phyloP scores from a whole-genome alignment of 2,888 invertebrate species.

The Creontiades dilutus region DNA sequence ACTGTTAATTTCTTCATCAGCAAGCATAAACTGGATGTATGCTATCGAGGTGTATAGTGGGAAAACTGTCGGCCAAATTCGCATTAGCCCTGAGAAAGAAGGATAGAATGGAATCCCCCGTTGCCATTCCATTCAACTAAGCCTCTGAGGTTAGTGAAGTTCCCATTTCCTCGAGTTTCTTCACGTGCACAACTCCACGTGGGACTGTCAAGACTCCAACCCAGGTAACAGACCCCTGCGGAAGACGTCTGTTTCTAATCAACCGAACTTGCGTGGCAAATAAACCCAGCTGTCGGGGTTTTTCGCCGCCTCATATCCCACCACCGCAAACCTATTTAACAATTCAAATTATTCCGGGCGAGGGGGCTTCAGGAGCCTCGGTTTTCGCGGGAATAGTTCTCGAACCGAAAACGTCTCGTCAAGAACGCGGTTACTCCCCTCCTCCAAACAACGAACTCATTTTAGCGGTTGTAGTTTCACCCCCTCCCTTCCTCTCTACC shows the following conservation, averaged over 20 bases:
- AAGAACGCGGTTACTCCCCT: constrained; percentile 25
- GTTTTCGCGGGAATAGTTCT: constrained; percentile 47
- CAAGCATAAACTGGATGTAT: too few species aligned
- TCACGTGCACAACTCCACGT: too few species aligned
- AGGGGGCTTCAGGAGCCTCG: background rate
- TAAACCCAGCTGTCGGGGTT: constrained; percentile 42
- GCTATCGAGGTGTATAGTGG: too few species aligned
- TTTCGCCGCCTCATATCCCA: background rate
- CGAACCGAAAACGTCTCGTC: constrained; percentile 17
- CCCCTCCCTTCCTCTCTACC: background rate
- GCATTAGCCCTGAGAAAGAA: too few species aligned
- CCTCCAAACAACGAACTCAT: constrained; percentile 14
- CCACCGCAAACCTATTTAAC: constrained; percentile 8
- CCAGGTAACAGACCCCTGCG: background rate
- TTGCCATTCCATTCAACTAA: too few species aligned
- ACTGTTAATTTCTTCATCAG: too few species aligned
- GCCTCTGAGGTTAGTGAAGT: too few species aligned
- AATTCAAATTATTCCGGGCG: constrained; percentile 46
- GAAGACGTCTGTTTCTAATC: background rate
- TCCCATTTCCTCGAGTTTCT: too few species aligned
- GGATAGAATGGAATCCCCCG: too few species aligned
- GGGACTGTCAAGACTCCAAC: too few species aligned
- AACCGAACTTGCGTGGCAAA: background rate
- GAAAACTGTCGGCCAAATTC: too few species aligned
- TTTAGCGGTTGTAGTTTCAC: constrained; percentile 28